A percentile compares a stretch with the other conserved stretches of the same genome.
Conservation (phyloP, 2,888 invertebrate genomes). For the Polydrusus pterygomalis region DNA sequence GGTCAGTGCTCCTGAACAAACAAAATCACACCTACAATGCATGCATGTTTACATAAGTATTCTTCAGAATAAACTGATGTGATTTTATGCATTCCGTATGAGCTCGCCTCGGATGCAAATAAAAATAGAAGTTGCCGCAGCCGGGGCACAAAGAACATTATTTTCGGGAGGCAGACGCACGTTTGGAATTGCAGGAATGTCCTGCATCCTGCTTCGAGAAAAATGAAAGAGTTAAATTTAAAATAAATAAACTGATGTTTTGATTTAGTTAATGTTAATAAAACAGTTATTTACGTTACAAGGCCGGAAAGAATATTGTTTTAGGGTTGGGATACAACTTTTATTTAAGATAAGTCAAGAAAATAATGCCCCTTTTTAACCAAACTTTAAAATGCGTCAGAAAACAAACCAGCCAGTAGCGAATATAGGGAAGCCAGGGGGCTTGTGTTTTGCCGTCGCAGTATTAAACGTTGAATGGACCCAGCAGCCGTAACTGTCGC, state of each 20-base stretch:
- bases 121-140: slow-evolving; percentile 20
- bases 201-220: slow-evolving; percentile 1
- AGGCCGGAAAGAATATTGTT: too few species aligned
- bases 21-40: slow-evolving; percentile 11
- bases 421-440: too few species aligned
- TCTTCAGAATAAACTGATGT: slow-evolving; percentile 27
- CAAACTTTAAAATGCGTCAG: too few species aligned
- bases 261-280: not conserved
- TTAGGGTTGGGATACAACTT: too few species aligned
- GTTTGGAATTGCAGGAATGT: slow-evolving; percentile 17
- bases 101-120: slow-evolving; percentile 18
- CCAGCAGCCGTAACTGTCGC: too few species aligned
- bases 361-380: too few species aligned
- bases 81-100: slow-evolving; percentile 19
- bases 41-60: slow-evolving; percentile 1
- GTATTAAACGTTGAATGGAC: too few species aligned
- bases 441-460: too few species aligned
- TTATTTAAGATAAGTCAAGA: too few species aligned
- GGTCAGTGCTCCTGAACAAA: slow-evolving; percentile 27
- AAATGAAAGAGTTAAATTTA: not conserved
- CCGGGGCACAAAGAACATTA: slow-evolving; percentile 1
- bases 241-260: not conserved
- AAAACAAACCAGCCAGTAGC: too few species aligned
- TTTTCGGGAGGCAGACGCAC: slow-evolving; percentile 19
- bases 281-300: too few species aligned